phyloP scores from a whole-genome alignment of 2,888 invertebrate species.

The Caenorhabditis sp. region DNA sequence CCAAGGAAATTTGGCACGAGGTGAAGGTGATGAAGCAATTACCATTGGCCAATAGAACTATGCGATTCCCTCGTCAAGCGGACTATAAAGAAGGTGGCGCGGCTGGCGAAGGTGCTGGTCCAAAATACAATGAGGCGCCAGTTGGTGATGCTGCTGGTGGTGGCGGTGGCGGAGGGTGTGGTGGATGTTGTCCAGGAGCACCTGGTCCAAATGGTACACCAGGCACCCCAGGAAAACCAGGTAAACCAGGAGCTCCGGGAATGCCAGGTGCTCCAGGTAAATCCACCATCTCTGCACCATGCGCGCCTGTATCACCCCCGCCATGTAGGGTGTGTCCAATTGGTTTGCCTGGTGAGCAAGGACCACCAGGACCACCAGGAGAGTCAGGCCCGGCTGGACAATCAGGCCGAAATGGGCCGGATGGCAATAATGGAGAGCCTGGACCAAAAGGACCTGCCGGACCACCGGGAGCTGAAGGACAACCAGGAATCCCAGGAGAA shows the following conservation, averaged over 20 bases:
- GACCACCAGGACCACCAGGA: constrained; percentile 29
- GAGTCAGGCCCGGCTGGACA: constrained; percentile 38
- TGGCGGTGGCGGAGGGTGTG: constrained; percentile 2
- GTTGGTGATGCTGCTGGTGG: constrained; percentile 17
- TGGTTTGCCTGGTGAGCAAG: constrained; percentile 41
- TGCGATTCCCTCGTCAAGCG: constrained; percentile 30
- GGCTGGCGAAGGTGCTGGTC: constrained; percentile 6
- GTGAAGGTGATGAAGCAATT: constrained; percentile 35
- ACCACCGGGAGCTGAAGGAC: constrained; percentile 34
- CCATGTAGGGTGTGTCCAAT: constrained; percentile 44
- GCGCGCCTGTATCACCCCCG: constrained; percentile 38
- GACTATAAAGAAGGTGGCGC: constrained; percentile 16
- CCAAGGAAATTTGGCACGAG: constrained; percentile 30
- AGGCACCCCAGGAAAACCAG: constrained; percentile 40
- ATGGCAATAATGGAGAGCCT: constrained; percentile 37
- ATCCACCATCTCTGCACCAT: constrained; percentile 20
- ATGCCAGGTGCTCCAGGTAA: constrained; percentile 43
- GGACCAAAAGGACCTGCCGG: constrained; percentile 46
- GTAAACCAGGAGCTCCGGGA: constrained; percentile 46
- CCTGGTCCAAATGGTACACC: constrained; percentile 40
- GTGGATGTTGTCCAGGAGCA: constrained; percentile 40
- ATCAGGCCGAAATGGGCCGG: constrained; percentile 40
- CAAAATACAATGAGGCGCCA: constrained; percentile 20
- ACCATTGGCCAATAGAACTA: constrained; percentile 30
- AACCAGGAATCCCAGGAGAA: constrained; percentile 42